These are phyloP conservation scores for Trichacis sp. DNA, from an alignment of 2,888 invertebrate genomes.

Conservation along the genomic window DNA sequence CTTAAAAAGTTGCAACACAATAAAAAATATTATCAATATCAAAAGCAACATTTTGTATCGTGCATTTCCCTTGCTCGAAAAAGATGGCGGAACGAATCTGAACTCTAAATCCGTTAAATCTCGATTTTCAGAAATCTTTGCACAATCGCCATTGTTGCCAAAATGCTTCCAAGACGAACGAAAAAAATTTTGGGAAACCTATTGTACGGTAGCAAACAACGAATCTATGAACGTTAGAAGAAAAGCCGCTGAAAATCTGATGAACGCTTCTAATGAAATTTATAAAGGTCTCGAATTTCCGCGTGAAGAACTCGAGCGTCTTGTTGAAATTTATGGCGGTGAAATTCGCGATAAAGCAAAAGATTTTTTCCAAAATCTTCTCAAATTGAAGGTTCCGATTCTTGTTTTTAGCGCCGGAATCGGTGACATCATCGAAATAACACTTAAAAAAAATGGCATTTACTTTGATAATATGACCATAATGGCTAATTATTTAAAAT, in stretches of 20 bases:
- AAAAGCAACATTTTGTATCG: no score
- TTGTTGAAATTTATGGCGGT: constrained; percentile 70
- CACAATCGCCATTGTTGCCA: constrained; percentile 79
- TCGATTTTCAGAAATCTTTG: constrained; percentile 79
- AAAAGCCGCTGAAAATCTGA: constrained; percentile 86
- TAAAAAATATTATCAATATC: no score
- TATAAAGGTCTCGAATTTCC: constrained; percentile 73
- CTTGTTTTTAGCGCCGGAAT: constrained; percentile 96
- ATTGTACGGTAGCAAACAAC: constrained; percentile 88
- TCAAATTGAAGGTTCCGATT: constrained; percentile 81
- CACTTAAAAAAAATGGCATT: constrained; percentile 79
- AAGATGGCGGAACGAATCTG: no score
- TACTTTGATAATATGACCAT: constrained; percentile 81
- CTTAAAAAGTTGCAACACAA: not conserved
- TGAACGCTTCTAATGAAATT: constrained; percentile 75
- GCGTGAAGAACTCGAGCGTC: constrained; percentile 72
- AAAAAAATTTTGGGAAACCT: no score
- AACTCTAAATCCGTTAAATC: no score
- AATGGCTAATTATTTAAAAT: constrained; percentile 89
- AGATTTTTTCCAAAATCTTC: constrained; percentile 76
- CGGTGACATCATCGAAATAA: constrained; percentile 87
- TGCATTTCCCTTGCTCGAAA: no score
- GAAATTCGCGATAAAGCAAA: constrained; percentile 78
- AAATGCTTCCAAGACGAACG: constrained; percentile 74
- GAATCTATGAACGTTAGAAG: constrained; percentile 80